Conservation (phyloP, 2,113 vertebrate species). For the Crocuta crocuta region DNA sequence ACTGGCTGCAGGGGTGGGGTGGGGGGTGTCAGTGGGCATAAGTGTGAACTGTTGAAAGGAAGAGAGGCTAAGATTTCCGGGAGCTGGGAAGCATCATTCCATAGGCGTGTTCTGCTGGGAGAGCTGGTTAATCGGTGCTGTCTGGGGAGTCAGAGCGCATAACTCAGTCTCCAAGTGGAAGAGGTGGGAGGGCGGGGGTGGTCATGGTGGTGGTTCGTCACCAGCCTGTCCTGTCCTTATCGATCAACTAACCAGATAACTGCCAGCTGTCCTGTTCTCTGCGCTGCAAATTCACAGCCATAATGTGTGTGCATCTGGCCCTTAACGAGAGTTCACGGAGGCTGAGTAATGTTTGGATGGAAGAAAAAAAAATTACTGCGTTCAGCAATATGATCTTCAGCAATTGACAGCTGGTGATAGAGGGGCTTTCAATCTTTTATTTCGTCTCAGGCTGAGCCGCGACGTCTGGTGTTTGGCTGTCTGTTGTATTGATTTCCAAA, state of each 20-base stretch:
- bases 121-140: not conserved
- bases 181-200: not conserved
- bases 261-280: conserved; percentile 1
- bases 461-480: conserved; percentile 77
- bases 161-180: not conserved
- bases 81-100: no score
- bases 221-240: not conserved
- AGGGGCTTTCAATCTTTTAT: conserved; percentile 67
- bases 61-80: no score
- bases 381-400: conserved; percentile 67
- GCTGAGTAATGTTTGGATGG: conserved; percentile 58
- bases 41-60: not conserved
- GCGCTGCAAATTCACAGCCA: conserved; percentile 35
- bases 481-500: conserved; percentile 79
- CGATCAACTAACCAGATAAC: conserved; percentile 25
- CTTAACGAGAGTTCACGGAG: conserved; percentile 5
- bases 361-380: conserved; percentile 13
- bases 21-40: not conserved
- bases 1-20: not conserved
- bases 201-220: not conserved
- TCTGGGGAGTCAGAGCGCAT: not conserved
- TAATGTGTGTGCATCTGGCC: conserved; percentile 69
- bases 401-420: conserved; percentile 73
- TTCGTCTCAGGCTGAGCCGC: conserved; percentile 67
- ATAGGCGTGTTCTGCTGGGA: no score